Conservation (phyloP, 2,888 invertebrate species). For the Liopterus haemorrhoidalis region DNA sequence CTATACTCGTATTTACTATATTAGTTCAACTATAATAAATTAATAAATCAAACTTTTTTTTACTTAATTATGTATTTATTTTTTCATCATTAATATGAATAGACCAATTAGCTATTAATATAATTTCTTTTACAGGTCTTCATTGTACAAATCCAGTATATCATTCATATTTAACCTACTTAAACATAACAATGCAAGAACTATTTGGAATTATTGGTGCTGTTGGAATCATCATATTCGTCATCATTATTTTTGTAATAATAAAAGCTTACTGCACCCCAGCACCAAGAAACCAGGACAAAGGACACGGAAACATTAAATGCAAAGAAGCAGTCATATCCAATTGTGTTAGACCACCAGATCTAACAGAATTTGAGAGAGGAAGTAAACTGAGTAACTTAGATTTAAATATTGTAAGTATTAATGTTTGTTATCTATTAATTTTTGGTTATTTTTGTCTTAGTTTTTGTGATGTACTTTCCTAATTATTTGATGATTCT, state of each 20-base stretch:
- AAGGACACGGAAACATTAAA: constrained; percentile 52
- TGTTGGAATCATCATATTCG: constrained; percentile 50
- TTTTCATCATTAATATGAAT: too few relatives aligned
- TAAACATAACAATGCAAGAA: constrained; percentile 60
- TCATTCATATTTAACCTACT: constrained; percentile 55
- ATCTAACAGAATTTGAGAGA: constrained; percentile 54
- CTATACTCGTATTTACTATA: too few relatives aligned
- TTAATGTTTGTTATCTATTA: not conserved
- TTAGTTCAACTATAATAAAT: too few relatives aligned
- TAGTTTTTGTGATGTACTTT: too few relatives aligned
- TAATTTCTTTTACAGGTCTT: constrained; percentile 34
- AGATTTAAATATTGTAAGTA: constrained; percentile 66
- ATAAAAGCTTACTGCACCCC: too few relatives aligned
- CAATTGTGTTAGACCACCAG: constrained; percentile 51
- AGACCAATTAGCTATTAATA: too few relatives aligned
- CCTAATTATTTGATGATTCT: too few relatives aligned
- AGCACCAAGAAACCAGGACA: too few relatives aligned
- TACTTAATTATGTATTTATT: too few relatives aligned
- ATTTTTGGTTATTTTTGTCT: too few relatives aligned
- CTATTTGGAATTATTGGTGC: constrained; percentile 53
- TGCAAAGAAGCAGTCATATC: constrained; percentile 51
- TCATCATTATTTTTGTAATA: constrained; percentile 49
- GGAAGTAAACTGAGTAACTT: constrained; percentile 79
- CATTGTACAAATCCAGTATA: constrained; percentile 56
- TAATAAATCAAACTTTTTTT: too few relatives aligned